Evolutionary conservation across 1,140 invertebrate genomes (phyloP).

Genomic region (Ceratoteleas bidentatus): DNA sequence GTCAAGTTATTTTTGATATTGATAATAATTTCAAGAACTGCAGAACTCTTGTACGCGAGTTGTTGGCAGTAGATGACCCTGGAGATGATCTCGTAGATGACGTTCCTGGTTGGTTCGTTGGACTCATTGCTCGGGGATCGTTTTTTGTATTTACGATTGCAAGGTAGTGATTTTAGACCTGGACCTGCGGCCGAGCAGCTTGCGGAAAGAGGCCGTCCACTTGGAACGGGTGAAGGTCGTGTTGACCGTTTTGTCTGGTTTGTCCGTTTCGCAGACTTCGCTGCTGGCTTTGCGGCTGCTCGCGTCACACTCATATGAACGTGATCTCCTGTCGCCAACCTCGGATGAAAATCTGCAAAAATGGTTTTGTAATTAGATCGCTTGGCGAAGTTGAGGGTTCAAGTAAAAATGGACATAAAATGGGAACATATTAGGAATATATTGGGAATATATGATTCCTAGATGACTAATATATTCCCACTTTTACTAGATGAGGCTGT

Average conservation of each 20-base stretch:
- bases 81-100: too few relatives aligned
- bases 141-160: conserved; percentile 38
- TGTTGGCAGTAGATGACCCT: too few relatives aligned
- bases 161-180: conserved; percentile 62
- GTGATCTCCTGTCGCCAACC: conserved; percentile 76
- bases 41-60: too few relatives aligned
- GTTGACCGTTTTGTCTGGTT: conserved; percentile 26
- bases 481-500: too few relatives aligned
- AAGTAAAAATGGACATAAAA: too few relatives aligned
- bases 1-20: too few relatives aligned
- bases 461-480: too few relatives aligned
- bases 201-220: conserved; percentile 83
- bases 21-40: conserved; percentile 13
- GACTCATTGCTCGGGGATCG: not conserved
- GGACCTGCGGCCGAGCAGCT: conserved; percentile 80
- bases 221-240: conserved; percentile 75
- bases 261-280: conserved; percentile 67
- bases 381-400: too few relatives aligned
- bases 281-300: conserved; percentile 76
- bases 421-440: too few relatives aligned
- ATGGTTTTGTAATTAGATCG: too few relatives aligned
- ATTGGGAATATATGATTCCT: too few relatives aligned
- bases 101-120: not conserved
- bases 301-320: conserved; percentile 75
- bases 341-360: conserved; percentile 77